phyloP scores from a whole-genome alignment of 2,113 vertebrate species.

The Ariopsis seemanni region DNA sequence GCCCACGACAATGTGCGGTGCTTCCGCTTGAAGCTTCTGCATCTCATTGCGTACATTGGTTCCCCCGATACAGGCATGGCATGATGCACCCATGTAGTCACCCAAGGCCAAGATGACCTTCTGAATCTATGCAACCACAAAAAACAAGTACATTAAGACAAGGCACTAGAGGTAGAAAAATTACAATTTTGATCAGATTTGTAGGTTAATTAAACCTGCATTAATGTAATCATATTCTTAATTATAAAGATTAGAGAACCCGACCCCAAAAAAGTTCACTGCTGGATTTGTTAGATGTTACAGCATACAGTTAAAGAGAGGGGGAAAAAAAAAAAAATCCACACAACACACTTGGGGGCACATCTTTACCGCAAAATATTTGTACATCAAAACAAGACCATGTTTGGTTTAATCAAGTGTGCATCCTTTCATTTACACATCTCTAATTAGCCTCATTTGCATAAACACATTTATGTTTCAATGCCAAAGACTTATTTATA shows the following conservation, averaged over 20 bases:
- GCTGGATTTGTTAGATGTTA: too few species aligned
- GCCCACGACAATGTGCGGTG: slow-evolving; percentile 86
- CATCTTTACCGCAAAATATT: background rate
- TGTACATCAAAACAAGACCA: background rate
- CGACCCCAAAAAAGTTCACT: too few species aligned
- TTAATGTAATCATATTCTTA: too few species aligned
- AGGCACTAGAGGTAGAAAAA: background rate
- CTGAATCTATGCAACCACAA: slow-evolving; percentile 73
- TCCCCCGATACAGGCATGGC: slow-evolving; percentile 87
- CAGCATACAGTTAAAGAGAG: too few species aligned
- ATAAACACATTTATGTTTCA: background rate
- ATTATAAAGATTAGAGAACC: too few species aligned
- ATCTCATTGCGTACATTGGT: slow-evolving; percentile 89
- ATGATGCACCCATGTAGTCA: slow-evolving; percentile 89
- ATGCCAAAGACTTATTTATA: too few species aligned
- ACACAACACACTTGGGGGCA: too few species aligned
- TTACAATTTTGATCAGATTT: background rate
- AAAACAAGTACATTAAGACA: background rate
- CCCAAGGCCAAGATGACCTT: slow-evolving; percentile 88
- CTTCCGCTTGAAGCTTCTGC: slow-evolving; percentile 86
- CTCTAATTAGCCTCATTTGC: background rate
- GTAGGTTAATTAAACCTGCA: too few species aligned
- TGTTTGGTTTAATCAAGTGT: background rate
- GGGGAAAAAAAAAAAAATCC: too few species aligned
- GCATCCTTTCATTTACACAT: background rate